Evolutionary conservation across 2,113 vertebrate species (phyloP).

Genomic region (Brachyistius frenatus): DNA sequence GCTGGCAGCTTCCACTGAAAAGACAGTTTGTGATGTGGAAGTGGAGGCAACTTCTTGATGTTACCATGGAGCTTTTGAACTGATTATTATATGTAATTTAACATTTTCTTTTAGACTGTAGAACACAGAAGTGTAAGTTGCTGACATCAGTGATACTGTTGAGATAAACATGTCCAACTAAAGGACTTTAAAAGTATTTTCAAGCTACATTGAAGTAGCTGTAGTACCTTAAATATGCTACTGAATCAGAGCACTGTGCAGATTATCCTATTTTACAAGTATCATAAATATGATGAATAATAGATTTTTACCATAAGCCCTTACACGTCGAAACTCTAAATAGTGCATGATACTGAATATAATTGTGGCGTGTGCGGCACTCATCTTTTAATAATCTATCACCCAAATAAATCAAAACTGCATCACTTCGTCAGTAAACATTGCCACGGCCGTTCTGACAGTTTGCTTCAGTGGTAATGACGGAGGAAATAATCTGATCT

Average conservation of each 20-base stretch:
- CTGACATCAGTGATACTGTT: not conserved
- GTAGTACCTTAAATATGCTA: not conserved
- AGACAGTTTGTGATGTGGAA: not conserved
- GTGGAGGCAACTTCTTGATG: not conserved
- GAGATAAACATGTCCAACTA: not conserved
- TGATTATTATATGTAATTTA: not conserved
- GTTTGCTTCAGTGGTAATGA: constrained; percentile 35
- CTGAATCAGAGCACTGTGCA: not conserved
- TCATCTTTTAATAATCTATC: constrained; percentile 11
- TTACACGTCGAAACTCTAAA: constrained; percentile 14
- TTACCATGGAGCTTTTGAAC: not conserved
- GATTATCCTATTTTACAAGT: constrained; percentile 13
- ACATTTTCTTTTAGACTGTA: constrained; percentile 10
- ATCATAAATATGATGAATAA: constrained; percentile 11
- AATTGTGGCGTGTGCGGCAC: not conserved
- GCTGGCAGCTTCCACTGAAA: constrained; percentile 4
- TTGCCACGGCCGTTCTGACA: constrained; percentile 14
- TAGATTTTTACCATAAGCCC: not conserved
- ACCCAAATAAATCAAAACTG: constrained; percentile 6
- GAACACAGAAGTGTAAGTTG: not conserved
- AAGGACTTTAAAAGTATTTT: not conserved
- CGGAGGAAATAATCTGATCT: constrained; percentile 58
- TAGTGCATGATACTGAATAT: not conserved
- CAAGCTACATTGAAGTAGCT: not conserved
- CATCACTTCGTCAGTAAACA: constrained; percentile 1